Evolutionary conservation across 2,888 invertebrate species (phyloP), one percentile per base, ranked within the genome.

Genomic region (Himalopsyche anomala): DNA sequence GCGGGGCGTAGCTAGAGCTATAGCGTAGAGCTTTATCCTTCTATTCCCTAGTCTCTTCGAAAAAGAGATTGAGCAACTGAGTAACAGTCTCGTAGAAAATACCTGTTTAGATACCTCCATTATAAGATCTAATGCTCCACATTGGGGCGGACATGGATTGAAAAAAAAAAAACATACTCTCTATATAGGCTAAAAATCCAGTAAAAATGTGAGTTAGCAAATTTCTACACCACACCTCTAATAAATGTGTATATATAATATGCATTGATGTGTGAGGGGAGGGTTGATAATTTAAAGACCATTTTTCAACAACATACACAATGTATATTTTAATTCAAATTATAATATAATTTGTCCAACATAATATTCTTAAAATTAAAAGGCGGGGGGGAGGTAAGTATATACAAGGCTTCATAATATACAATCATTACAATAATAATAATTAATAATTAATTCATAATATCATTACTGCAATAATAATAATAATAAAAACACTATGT

Each of bases 241-340:
- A 55, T 19, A 82, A 36, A 15, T 55, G 82, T 17, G 36, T 38
- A 45, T 28, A 28, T 28, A 28, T 28, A 28, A 28, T 28, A 28
- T 28, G 28, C 2, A 28, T 28, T 2, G 2, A 2, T 28, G 28
- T 28, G 28, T 1, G 28, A 45, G 11, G 69, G 51, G 38, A 80
- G 19, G n/a, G 80, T 1, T 42, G 17, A 5, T 28, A 85, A 87
- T 62, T 83, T 74, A 87, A 85, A 56, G 40, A 84, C 42, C 74
- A 81, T 54, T 87, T 15, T 45, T 88, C 87, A 88, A 88, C 88
- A 88, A 88, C 88, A 88, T 88, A 88, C 88, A 88, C 88, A 88
- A 86, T 88, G 88, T 88, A 88, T 87, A 87, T 88, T 88, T 87
- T 86, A 86, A 85, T 87, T 88, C 85, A 88, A 88, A 87, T 87